Percentiles rank a stretch among this genome's conserved stretches.
phyloP scores from a whole-genome alignment of 2,113 vertebrate genomes.

The Neogobius melanostomus region DNA sequence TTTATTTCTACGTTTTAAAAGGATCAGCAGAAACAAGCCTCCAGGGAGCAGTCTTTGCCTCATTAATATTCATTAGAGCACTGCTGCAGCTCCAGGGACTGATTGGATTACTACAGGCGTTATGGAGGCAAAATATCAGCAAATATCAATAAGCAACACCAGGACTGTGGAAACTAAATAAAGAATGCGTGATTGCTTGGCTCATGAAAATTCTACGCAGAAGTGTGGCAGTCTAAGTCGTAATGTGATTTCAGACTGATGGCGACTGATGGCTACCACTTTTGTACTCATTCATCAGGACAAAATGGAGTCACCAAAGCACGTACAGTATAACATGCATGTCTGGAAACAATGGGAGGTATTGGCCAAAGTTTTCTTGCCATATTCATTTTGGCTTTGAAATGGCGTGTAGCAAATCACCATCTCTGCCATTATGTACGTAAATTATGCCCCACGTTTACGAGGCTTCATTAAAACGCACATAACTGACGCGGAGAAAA shows the following conservation, averaged over 20 bases:
- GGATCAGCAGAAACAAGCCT: constrained; percentile 75
- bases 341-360: background rate
- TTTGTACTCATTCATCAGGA: background rate
- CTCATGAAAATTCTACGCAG: background rate
- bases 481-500: constrained; percentile 24
- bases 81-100: constrained; percentile 42
- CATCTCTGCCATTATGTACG: no score
- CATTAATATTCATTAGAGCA: constrained; percentile 73
- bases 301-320: background rate
- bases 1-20: constrained; percentile 63
- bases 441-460: background rate
- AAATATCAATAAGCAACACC: constrained; percentile 21
- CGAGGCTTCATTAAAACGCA: constrained; percentile 3
- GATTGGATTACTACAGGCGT: constrained; percentile 51
- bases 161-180: background rate
- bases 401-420: no score
- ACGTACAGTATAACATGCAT: background rate
- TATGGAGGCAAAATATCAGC: constrained; percentile 58
- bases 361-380: no score
- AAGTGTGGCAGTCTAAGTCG: background rate
- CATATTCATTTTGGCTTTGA: no score
- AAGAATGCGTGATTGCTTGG: background rate
- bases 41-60: constrained; percentile 41
- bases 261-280: background rate
- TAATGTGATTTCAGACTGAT: background rate